A percentile compares a stretch with the other conserved stretches of the same genome.
These are phyloP conservation scores for Garrulus glandarius DNA, from an alignment of 2,797 vertebrate species.

Conservation along the genomic window DNA sequence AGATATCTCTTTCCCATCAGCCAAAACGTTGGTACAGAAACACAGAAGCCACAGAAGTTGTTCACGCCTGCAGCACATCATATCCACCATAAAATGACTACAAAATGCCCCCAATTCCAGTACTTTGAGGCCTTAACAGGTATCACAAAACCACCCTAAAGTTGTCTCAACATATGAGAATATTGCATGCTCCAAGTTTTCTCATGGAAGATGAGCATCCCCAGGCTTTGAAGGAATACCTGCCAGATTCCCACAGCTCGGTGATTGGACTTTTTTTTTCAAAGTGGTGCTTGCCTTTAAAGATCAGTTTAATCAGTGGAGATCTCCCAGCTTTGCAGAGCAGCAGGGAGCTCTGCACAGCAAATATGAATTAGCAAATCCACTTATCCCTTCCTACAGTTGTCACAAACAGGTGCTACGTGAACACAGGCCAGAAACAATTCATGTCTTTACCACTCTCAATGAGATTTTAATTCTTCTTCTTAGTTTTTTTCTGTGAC, in stretches of 20 bases:
- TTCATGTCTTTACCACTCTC: not conserved
- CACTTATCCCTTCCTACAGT: not conserved
- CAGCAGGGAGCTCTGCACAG: not conserved
- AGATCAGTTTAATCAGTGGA: not conserved
- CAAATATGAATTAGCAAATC: not conserved
- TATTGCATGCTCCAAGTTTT: not conserved
- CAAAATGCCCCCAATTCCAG: not conserved
- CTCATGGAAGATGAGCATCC: not conserved
- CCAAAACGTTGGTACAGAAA: not conserved
- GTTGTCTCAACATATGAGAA: not conserved
- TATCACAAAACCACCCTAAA: not conserved
- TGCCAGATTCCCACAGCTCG: rapidly evolving
- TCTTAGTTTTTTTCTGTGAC: not conserved
- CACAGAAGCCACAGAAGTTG: not conserved
- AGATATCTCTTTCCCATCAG: not conserved
- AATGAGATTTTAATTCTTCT: not conserved
- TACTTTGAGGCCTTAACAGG: not conserved
- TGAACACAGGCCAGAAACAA: not conserved
- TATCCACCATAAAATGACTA: not conserved
- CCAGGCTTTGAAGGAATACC: not conserved
- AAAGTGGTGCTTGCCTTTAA: not conserved
- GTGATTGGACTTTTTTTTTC: not conserved
- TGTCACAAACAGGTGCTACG: not conserved
- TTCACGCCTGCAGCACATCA: not conserved
- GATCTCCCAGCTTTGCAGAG: not conserved